A percentile compares a stretch with the other conserved stretches of the same genome.
These are phyloP conservation scores for Himalopsyche tibetana DNA, from an alignment of 2,888 invertebrate genomes.

Conservation along the genomic window DNA sequence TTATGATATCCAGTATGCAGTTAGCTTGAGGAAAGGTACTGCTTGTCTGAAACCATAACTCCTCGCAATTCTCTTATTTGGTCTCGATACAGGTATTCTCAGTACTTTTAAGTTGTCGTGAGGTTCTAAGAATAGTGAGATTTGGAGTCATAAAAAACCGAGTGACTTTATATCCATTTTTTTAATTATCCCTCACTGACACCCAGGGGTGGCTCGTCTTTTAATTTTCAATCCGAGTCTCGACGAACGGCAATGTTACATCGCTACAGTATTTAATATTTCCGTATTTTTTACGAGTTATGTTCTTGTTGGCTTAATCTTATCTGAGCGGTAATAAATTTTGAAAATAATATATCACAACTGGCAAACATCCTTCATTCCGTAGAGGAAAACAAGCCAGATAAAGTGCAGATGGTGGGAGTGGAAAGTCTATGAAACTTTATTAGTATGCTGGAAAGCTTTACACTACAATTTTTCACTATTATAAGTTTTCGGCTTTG, in stretches of 20 bases:
- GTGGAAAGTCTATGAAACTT: slow-evolving; percentile 17
- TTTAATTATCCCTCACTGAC: too few relatives aligned
- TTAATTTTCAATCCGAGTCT: too few relatives aligned
- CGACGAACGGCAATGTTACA: not conserved
- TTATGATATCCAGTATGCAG: too few relatives aligned
- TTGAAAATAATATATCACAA: slow-evolving; percentile 10
- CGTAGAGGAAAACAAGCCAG: not conserved
- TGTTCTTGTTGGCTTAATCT: not conserved
- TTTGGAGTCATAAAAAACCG: too few relatives aligned
- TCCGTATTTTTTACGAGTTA: not conserved
- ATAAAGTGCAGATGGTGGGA: not conserved
- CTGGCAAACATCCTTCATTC: slow-evolving; percentile 5
- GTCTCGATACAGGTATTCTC: too few relatives aligned
- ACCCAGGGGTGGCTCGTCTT: too few relatives aligned
- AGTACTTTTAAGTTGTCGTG: too few relatives aligned
- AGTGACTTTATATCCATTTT: too few relatives aligned
- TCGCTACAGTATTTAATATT: not conserved
- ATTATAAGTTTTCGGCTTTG: not conserved
- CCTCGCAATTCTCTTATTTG: too few relatives aligned
- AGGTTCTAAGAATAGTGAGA: too few relatives aligned
- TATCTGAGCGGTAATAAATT: slow-evolving; percentile 18
- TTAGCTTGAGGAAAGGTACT: too few relatives aligned
- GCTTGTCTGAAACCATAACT: too few relatives aligned
- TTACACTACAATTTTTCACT: not conserved
- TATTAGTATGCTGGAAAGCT: slow-evolving; percentile 16